Percentiles rank a stretch among this genome's conserved stretches.
Evolutionary conservation across 1,140 invertebrate genomes (phyloP).

Genomic region (Drosophila melanica): DNA sequence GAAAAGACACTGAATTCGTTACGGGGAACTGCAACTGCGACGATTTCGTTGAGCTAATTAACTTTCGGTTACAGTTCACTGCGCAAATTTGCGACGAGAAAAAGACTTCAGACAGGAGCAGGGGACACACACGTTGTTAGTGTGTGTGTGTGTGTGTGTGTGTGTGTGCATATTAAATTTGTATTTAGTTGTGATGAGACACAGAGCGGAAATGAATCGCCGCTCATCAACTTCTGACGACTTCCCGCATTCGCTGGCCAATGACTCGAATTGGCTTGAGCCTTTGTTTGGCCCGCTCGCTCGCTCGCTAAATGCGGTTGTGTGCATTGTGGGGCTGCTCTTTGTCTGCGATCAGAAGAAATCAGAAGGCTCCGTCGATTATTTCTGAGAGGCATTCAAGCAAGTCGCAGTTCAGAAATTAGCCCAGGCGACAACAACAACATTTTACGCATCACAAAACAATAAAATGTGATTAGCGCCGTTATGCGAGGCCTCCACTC

Average conservation of each 20-base stretch:
- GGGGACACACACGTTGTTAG: slow-evolving; percentile 36
- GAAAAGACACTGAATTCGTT: slow-evolving; percentile 41
- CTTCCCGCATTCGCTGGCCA: slow-evolving; percentile 38
- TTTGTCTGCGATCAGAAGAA: neutral
- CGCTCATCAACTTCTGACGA: slow-evolving; percentile 54
- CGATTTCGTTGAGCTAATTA: slow-evolving; percentile 73
- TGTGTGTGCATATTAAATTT: slow-evolving; percentile 54
- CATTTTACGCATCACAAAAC: slow-evolving; percentile 77
- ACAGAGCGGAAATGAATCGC: slow-evolving; percentile 70
- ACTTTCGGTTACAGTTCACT: slow-evolving; percentile 80
- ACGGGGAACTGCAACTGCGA: slow-evolving; percentile 39
- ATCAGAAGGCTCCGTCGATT: slow-evolving; percentile 35
- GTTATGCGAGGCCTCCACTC: slow-evolving; percentile 12
- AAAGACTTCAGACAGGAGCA: neutral
- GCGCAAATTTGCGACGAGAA: slow-evolving; percentile 63
- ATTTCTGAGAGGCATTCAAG: slow-evolving; percentile 58
- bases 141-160: neutral
- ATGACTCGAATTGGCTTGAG: slow-evolving; percentile 1
- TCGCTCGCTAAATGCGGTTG: neutral
- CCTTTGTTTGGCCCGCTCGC: slow-evolving; percentile 38
- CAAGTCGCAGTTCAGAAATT: slow-evolving; percentile 58
- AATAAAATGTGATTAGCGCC: slow-evolving; percentile 72
- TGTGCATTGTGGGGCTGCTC: neutral
- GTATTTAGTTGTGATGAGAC: slow-evolving; percentile 48
- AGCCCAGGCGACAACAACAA: slow-evolving; percentile 35